Percentiles rank a stretch among this genome's conserved stretches.
These are phyloP conservation scores for Brachyalestes nurse DNA, from an alignment of 2,797 vertebrate species.

Conservation along the genomic window DNA sequence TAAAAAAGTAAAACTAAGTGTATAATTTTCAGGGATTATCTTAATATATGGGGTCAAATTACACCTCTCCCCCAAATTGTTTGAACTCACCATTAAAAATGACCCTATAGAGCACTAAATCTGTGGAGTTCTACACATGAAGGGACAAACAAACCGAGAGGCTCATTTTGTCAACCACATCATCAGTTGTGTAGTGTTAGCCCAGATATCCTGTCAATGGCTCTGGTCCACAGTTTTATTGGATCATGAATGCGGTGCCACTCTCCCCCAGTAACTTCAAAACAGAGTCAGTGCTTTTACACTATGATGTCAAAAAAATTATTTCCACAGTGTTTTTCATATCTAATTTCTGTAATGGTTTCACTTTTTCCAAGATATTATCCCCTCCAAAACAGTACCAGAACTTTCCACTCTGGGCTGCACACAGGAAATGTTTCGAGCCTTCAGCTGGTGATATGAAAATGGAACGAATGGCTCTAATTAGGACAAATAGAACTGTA, in stretches of 20 bases:
- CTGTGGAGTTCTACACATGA: conserved; percentile 6
- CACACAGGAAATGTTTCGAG: neutral
- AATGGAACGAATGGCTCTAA: neutral
- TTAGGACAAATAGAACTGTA: conserved; percentile 39
- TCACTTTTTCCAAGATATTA: conserved; percentile 45
- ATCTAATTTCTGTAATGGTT: conserved; percentile 39
- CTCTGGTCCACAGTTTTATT: conserved; percentile 46
- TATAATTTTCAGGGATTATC: neutral
- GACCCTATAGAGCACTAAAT: neutral
- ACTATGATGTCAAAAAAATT: conserved; percentile 31
- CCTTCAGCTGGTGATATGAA: conserved; percentile 11
- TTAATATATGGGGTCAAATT: neutral
- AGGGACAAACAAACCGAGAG: neutral
- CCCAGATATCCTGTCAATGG: neutral
- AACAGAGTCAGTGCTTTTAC: conserved; percentile 14
- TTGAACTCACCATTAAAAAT: neutral
- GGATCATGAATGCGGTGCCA: conserved; percentile 50
- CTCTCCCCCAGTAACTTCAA: conserved; percentile 41
- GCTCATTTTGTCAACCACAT: neutral
- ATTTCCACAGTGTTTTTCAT: conserved; percentile 38
- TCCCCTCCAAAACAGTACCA: conserved; percentile 33
- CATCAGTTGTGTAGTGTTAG: neutral
- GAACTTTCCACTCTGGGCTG: conserved; percentile 10
- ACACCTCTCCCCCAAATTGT: neutral
- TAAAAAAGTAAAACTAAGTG: neutral